Base-by-base conservation (phyloP, 2,113 vertebrate genomes). In the Elaphurus davidianus region DNA sequence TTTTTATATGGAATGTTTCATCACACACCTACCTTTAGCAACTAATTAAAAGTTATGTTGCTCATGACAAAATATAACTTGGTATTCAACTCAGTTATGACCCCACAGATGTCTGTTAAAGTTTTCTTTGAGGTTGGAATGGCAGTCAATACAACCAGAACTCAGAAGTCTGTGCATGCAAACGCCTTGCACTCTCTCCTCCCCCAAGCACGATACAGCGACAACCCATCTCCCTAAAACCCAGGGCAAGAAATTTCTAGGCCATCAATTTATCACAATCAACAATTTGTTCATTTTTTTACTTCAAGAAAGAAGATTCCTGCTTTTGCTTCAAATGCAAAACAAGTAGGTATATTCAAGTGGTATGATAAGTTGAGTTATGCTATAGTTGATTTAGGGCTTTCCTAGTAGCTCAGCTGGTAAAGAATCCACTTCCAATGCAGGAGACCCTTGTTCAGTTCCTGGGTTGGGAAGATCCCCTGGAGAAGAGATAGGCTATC, bases 21-120 rank as follows among this genome's bases (percentile, higher is more conserved):
- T 78, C 78, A 83, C 16, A 96, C 36, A 83, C 30, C 88, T 97
- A 94, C n/a, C 71, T 96, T 85, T 74, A 62, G 52, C 52, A 95
- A 86, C 78, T 91, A 89, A 96, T 88, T 94, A 91, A 96, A 97
- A 97, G 55, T 60, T 93, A 13, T 90, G 55, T 91, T 91, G 86
- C 59, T 74, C 27, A 57, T 87, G 52, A 84, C 27, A 92, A 95
- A 96, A 92, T 89, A 86, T 15, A 93, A 33, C 28, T 93, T 96
- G 60, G 15, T 71, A 57, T 86, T 93, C 88, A 87, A 76, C 85
- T 91, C 79, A 30, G 76, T 60, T 47, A 7, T 95, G 89, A 97
- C 81, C 91, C 52, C 43, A 81, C 59, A 96, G 67, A 88, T 95
- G 87, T 71, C n/a, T 50, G 5, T 0, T 25, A 3, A 27, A 59